These are phyloP conservation scores for Leptopterna dolabrata DNA, from an alignment of 2,888 invertebrate genomes.

Conservation along the genomic window DNA sequence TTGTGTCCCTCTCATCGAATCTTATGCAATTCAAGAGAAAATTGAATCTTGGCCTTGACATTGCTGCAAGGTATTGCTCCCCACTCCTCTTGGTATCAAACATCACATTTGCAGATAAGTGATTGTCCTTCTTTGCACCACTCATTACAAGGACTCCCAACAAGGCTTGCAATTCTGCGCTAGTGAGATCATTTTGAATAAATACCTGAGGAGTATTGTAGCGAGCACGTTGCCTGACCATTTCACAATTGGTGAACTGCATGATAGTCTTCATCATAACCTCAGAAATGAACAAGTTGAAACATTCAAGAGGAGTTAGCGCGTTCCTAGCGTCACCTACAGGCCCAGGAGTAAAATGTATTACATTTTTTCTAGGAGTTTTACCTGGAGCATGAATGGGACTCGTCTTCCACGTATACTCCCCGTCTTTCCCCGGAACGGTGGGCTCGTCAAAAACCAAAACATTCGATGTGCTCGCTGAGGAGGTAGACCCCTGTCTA, in stretches of 20 bases:
- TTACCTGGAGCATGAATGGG: neutral
- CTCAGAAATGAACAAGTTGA: neutral
- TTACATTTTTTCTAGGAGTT: neutral
- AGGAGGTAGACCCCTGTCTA: too few relatives aligned
- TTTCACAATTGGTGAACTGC: neutral
- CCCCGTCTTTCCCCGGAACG: too few relatives aligned
- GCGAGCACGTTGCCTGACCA: neutral
- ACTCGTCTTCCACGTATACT: neutral
- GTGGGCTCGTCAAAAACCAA: too few relatives aligned
- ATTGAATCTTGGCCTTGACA: neutral
- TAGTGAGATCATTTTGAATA: too few relatives aligned
- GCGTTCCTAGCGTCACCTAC: neutral
- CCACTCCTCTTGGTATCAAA: neutral
- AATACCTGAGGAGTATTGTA: neutral
- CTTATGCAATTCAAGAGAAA: neutral
- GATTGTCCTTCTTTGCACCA: neutral
- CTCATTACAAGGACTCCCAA: neutral
- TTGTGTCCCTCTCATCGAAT: neutral
- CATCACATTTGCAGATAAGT: neutral
- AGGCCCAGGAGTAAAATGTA: neutral
- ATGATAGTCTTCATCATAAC: neutral
- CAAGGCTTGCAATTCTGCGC: neutral
- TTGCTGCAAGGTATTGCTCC: neutral
- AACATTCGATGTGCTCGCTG: too few relatives aligned
- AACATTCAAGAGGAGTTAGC: neutral